Conservation (phyloP, 2,113 vertebrate genomes). For the Cromileptes altivelis region DNA sequence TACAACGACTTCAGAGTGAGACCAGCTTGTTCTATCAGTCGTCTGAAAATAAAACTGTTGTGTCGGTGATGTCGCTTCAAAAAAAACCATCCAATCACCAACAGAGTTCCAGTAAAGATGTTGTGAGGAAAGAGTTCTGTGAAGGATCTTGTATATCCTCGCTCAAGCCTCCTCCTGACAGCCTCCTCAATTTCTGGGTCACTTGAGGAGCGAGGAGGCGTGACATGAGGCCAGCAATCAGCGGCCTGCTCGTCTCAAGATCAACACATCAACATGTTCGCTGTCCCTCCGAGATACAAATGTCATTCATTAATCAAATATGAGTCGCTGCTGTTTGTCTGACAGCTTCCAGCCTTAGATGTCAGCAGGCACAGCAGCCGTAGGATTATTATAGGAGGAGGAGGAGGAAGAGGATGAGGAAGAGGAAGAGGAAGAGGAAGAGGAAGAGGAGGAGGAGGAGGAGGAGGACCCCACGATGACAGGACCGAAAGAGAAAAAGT, state of each 20-base stretch:
- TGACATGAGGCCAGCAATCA: background rate
- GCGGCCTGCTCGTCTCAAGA: background rate
- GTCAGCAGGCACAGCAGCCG: background rate
- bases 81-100: background rate
- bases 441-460: background rate
- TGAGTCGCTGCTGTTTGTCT: background rate
- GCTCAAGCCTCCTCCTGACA: background rate
- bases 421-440: background rate
- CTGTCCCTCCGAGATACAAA: background rate
- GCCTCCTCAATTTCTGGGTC: background rate
- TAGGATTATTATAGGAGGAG: background rate
- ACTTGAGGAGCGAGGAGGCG: background rate
- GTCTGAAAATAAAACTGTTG: background rate
- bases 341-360: background rate
- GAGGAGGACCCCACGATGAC: background rate
- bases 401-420: background rate
- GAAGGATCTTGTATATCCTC: too few relatives aligned
- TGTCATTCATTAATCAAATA: background rate
- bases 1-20: background rate
- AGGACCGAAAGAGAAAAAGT: background rate
- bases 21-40: too few relatives aligned
- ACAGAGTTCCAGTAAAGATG: too few relatives aligned
- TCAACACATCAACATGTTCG: background rate
- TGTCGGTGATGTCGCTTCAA: background rate
- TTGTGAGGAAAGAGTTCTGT: too few relatives aligned